These are phyloP conservation scores for Pholis gunnellus DNA, from an alignment of 2,113 vertebrate species.

Conservation along the genomic window DNA sequence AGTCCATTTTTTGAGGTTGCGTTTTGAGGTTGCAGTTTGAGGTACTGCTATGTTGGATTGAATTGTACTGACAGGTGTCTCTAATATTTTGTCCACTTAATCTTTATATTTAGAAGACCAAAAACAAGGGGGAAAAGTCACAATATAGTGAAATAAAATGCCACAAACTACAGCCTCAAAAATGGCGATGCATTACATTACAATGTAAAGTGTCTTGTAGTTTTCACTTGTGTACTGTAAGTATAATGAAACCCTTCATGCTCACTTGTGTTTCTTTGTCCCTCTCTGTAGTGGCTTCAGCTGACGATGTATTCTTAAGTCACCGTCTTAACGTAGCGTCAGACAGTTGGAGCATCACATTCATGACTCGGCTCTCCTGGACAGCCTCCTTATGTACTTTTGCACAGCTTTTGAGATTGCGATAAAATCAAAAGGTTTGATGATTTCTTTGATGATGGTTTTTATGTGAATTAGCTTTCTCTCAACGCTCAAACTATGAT, in stretches of 20 bases:
- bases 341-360: background rate
- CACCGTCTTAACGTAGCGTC: background rate
- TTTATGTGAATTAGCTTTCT: background rate
- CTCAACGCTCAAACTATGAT: background rate
- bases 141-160: background rate
- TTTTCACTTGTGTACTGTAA: background rate
- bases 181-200: background rate
- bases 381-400: background rate
- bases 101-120: background rate
- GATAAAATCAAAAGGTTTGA: background rate
- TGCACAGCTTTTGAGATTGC: conserved; percentile 2
- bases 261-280: background rate
- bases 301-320: conserved; percentile 94
- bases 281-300: conserved; percentile 92
- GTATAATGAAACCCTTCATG: background rate
- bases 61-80: background rate
- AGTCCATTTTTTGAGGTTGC: no score
- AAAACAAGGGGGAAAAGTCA: background rate
- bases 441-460: background rate
- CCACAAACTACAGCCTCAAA: background rate
- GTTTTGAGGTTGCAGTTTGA: background rate
- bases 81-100: background rate
- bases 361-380: background rate
- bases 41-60: background rate
- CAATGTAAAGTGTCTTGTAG: background rate